Base-by-base conservation (phyloP, 1,140 invertebrate genomes). In the Steinernema khuongi region DNA sequence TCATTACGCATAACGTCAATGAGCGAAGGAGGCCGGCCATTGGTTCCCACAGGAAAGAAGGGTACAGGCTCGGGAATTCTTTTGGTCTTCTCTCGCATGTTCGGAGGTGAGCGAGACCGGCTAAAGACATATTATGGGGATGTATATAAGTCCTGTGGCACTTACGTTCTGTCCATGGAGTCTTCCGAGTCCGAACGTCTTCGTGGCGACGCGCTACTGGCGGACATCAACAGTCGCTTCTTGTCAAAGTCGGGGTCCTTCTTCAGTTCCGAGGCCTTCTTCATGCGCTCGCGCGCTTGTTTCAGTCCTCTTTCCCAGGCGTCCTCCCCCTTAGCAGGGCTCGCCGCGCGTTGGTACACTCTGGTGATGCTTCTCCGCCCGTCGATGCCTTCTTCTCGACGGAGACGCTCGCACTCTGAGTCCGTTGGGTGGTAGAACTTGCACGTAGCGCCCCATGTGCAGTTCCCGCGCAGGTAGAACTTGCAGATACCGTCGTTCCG, bases 221-320 rank as follows among this genome's bases (percentile, higher is more conserved):
- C 22, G 4, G 50, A 60, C 50, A 60, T 60, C 50, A 60, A 22
- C 88, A 95, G 91, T 82, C 95, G 93, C 86, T 96, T 97, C 83
- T 96, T 93, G 85, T 97, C 94, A 86, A 96, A 96, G 85, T 96
- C 94, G 86, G 93, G 92, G 81, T 96, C 94, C 77, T 92, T 92
- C 87, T 96, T 93, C 50, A 60, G 50, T 60, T 60, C 50, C 14
- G 50, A n/a, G 19, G 50, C 50, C 19, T 60, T 60, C 22, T 69
- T 69, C 68, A 69, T 69, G 18, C 30, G 68, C 31, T 69, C 31
- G 87, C 96, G 96, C 30, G 94, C 94, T 89, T 96, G 86, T 86
- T 90, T 83, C 85, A 91, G 78, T 86, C 91, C 94, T 69, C 94
- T 88, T 86, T 97, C 94, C 94, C 94, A 97, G 0, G 94, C 92